Conservation (phyloP, 2,888 invertebrate genomes). For the Ptilodon capucinus region DNA sequence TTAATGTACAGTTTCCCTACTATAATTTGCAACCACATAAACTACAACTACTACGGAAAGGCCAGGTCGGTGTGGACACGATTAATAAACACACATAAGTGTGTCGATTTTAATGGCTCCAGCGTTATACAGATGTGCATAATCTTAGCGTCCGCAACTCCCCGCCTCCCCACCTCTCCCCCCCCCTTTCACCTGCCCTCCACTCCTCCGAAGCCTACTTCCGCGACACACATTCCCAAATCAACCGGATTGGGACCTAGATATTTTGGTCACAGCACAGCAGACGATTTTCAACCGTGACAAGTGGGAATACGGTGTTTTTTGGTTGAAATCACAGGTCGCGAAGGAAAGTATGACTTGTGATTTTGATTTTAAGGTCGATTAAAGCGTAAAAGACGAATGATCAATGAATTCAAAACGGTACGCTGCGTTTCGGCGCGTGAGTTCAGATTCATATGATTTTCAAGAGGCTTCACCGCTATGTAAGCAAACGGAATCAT, state of each 20-base stretch:
- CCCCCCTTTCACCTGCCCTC: slow-evolving; percentile 42
- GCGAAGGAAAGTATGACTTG: slow-evolving; percentile 40
- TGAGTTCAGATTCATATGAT: slow-evolving; percentile 57
- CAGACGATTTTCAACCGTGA: slow-evolving; percentile 41
- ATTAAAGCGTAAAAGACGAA: slow-evolving; percentile 38
- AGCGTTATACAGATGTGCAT: slow-evolving; percentile 50
- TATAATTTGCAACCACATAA: not conserved
- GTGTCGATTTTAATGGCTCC: slow-evolving; percentile 36
- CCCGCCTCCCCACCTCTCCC: slow-evolving; percentile 25
- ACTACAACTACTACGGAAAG: not conserved
- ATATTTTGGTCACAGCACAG: slow-evolving; percentile 54
- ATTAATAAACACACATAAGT: slow-evolving; percentile 20
- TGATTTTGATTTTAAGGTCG: slow-evolving; percentile 44
- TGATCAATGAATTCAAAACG: slow-evolving; percentile 66
- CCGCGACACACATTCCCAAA: slow-evolving; percentile 70
- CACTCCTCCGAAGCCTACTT: slow-evolving; percentile 54
- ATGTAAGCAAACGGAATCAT: slow-evolving; percentile 6
- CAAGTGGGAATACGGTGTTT: slow-evolving; percentile 18
- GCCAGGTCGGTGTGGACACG: not conserved
- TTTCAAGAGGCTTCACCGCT: slow-evolving; percentile 46
- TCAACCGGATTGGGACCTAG: slow-evolving; percentile 72
- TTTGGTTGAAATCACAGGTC: slow-evolving; percentile 10
- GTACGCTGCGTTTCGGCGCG: slow-evolving; percentile 57
- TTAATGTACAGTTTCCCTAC: too few relatives aligned
- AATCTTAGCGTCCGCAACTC: slow-evolving; percentile 33